Conservation (phyloP, 1,140 invertebrate species). For the Cataglyphis hispanica region DNA sequence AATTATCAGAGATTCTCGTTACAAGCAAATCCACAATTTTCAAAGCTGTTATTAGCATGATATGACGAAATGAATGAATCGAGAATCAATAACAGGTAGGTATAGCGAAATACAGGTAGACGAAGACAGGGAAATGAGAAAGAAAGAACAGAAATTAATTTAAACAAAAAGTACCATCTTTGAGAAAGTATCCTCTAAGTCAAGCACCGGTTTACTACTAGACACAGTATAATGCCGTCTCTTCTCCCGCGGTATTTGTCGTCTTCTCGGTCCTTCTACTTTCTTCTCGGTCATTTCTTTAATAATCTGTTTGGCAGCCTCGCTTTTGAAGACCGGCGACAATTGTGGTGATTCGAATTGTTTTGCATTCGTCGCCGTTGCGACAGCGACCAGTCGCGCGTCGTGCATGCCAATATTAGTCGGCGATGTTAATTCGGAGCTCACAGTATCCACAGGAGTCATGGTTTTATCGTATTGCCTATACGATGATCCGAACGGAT, state of each 20-base stretch:
- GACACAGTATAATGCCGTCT: constrained; percentile 95
- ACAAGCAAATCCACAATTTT: not conserved
- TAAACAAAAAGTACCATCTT: constrained; percentile 81
- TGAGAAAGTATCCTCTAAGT: constrained; percentile 81
- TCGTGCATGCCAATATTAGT: constrained; percentile 51
- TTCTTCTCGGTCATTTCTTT: constrained; percentile 91
- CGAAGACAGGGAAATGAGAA: not conserved
- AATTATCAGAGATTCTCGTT: constrained; percentile 27
- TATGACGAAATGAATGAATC: not conserved
- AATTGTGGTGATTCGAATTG: constrained; percentile 76
- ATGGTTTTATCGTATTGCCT: constrained; percentile 66
- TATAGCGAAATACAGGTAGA: constrained; percentile 9
- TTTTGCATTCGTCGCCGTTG: constrained; percentile 62
- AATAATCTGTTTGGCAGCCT: constrained; percentile 93
- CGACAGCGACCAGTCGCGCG: not conserved
- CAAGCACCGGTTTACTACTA: constrained; percentile 87
- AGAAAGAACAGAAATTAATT: constrained; percentile 40
- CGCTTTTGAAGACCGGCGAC: constrained; percentile 93
- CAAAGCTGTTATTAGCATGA: not conserved
- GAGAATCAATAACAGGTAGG: not conserved
- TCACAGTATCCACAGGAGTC: constrained; percentile 49
- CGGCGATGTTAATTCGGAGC: constrained; percentile 69
- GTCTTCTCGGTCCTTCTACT: constrained; percentile 83
- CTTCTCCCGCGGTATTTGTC: constrained; percentile 92
- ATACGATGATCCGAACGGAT: constrained; percentile 48